A percentile compares a stretch with the other conserved stretches of the same genome.
Evolutionary conservation across 2,888 invertebrate species (phyloP).

Genomic region (Drosophila mayaguana): DNA sequence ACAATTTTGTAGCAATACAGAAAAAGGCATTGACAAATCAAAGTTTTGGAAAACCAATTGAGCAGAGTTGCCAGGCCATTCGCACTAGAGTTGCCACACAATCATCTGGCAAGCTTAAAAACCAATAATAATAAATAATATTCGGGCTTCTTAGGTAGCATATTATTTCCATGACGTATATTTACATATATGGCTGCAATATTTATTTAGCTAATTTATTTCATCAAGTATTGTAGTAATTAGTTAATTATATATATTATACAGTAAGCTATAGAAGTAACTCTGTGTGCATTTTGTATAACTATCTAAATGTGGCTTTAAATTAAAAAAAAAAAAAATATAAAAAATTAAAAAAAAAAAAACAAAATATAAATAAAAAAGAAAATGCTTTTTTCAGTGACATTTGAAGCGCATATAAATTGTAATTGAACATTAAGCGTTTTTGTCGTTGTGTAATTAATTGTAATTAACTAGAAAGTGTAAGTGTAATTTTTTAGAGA

Average conservation of each 20-base stretch:
- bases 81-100: neutral
- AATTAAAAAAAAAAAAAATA: constrained; percentile 35
- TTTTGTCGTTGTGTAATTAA: constrained; percentile 46
- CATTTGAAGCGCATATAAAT: constrained; percentile 25
- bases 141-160: constrained; percentile 34
- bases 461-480: constrained; percentile 54
- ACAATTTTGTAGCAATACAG: constrained; percentile 27
- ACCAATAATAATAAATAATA: neutral
- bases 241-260: constrained; percentile 34
- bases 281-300: constrained; percentile 67
- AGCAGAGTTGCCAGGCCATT: constrained; percentile 6
- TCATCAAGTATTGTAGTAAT: constrained; percentile 24
- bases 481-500: constrained; percentile 83
- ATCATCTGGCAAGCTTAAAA: neutral
- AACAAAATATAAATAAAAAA: neutral
- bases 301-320: constrained; percentile 79
- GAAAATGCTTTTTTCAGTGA: constrained; percentile 27
- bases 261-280: constrained; percentile 29
- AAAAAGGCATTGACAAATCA: constrained; percentile 78
- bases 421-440: constrained; percentile 29
- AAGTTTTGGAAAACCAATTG: constrained; percentile 27
- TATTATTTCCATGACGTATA: constrained; percentile 15
- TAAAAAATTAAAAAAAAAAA: constrained; percentile 20
- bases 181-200: constrained; percentile 14
- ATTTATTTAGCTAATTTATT: constrained; percentile 37